These are phyloP conservation scores for Poecilobothrus nobilitatus DNA, from an alignment of 2,888 invertebrate genomes.

Conservation along the genomic window DNA sequence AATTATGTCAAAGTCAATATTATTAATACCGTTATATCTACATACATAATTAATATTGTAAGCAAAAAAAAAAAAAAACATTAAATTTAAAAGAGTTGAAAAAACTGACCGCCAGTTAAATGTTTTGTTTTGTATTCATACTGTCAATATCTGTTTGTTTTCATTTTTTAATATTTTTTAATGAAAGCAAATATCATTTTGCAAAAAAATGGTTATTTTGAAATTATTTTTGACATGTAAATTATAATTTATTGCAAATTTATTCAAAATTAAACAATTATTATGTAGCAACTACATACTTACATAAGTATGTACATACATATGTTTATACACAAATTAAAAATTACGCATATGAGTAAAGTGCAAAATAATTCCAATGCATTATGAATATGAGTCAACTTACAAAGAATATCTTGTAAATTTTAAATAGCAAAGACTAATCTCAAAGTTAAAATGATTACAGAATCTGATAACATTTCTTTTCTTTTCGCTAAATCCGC, in stretches of 20 bases:
- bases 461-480: too few species aligned
- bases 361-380: too few species aligned
- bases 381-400: too few species aligned
- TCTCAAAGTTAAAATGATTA: too few species aligned
- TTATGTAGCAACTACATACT: too few species aligned
- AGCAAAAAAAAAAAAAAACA: background rate
- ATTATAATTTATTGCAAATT: background rate
- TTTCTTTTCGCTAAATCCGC: too few species aligned
- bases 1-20: background rate
- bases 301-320: background rate
- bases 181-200: background rate
- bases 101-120: background rate
- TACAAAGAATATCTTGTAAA: too few species aligned
- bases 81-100: background rate
- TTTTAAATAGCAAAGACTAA: too few species aligned
- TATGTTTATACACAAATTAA: background rate
- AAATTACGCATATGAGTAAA: too few species aligned
- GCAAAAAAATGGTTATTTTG: too few species aligned
- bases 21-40: background rate
- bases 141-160: background rate
- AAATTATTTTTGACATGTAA: background rate
- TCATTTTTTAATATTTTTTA: background rate
- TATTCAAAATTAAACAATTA: background rate
- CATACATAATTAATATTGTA: background rate
- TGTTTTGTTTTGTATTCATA: background rate